Percentiles rank a stretch among this genome's conserved stretches.
Evolutionary conservation across 2,888 invertebrate species (phyloP).

Genomic region (Apodemia zela): DNA sequence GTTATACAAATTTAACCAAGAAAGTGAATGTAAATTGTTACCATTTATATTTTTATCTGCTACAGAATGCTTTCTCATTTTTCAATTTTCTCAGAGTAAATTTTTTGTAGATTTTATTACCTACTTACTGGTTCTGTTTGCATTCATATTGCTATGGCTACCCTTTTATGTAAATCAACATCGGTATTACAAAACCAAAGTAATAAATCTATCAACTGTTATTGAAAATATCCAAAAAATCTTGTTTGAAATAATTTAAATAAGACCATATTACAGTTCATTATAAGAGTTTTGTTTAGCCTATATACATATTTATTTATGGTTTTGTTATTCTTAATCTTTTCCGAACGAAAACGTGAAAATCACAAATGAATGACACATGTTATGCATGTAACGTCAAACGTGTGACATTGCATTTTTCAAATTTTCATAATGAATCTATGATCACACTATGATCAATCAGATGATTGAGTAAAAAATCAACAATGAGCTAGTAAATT

Average conservation of each 20-base stretch:
- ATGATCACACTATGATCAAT: no score
- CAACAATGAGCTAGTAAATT: constrained; percentile 23
- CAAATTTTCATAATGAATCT: neutral
- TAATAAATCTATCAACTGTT: no score
- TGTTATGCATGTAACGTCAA: neutral
- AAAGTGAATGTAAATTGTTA: neutral
- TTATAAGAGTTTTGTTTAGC: no score
- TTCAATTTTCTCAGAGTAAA: constrained; percentile 18
- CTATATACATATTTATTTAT: no score
- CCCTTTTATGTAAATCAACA: neutral
- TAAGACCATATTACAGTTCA: neutral
- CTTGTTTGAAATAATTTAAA: neutral
- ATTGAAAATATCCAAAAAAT: no score
- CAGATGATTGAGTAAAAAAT: constrained; percentile 9
- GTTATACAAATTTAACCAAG: neutral
- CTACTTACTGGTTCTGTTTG: neutral
- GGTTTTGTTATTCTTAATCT: no score
- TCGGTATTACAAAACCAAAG: no score
- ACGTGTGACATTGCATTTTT: constrained; percentile 9
- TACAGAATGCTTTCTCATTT: constrained; percentile 28
- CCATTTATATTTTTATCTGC: constrained; percentile 20
- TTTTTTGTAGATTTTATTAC: constrained; percentile 1
- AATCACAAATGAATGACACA: neutral
- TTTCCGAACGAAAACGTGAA: neutral
- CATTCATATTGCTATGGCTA: neutral